Conservation (phyloP, 2,113 vertebrate genomes). For the Tragelaphus imberbis region DNA sequence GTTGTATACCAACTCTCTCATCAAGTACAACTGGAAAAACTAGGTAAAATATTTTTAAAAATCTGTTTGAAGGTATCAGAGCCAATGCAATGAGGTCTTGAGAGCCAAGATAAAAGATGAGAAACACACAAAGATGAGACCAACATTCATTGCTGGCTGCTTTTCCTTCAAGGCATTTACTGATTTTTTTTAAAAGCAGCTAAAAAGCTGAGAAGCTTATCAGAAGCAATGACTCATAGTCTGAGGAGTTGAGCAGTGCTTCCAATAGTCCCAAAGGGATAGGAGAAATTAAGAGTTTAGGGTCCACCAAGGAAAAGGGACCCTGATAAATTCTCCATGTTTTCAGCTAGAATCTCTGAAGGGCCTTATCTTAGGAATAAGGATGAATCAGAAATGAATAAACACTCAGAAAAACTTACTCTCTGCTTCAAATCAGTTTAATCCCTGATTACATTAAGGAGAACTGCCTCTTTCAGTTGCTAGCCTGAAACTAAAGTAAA, state of each 20-base stretch:
- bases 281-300: constrained; percentile 15
- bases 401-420: constrained; percentile 13
- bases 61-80: neutral
- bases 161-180: constrained; percentile 32
- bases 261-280: constrained; percentile 45
- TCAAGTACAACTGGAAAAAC: constrained; percentile 24
- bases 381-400: constrained; percentile 17
- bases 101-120: neutral
- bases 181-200: constrained; percentile 33
- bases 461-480: neutral
- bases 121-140: constrained; percentile 11
- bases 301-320: constrained; percentile 7
- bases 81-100: neutral
- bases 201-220: constrained; percentile 38
- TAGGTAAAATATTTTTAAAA: neutral
- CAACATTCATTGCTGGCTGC: neutral
- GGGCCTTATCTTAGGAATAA: neutral
- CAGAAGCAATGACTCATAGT: constrained; percentile 48
- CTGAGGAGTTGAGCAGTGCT: neutral
- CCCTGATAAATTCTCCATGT: neutral
- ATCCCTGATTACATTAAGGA: constrained; percentile 1
- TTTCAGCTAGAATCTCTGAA: constrained; percentile 35
- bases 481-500: constrained; percentile 22
- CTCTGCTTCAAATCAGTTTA: constrained; percentile 4
- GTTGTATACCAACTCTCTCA: constrained; percentile 9